Percentiles rank a stretch among this genome's conserved stretches.
Evolutionary conservation across 2,888 invertebrate species (phyloP).

Genomic region (Miltochrista miniata): DNA sequence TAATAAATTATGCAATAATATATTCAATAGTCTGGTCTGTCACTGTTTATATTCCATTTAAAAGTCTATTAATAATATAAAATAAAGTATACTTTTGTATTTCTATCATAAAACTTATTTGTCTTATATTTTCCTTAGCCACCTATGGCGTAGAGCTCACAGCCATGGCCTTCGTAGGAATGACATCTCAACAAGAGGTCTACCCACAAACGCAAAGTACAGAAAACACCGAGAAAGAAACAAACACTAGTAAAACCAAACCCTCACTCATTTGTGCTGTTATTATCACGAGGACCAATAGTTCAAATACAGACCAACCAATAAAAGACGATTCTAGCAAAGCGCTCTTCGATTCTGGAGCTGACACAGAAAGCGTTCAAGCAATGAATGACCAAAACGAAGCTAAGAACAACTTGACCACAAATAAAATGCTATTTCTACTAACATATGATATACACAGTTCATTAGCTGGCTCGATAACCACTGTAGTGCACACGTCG

Average conservation of each 20-base stretch:
- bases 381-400: constrained; percentile 91
- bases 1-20: too few species aligned
- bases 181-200: constrained; percentile 64
- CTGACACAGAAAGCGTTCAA: constrained; percentile 82
- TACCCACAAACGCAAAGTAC: constrained; percentile 62
- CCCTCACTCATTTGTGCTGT: constrained; percentile 74
- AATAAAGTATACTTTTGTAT: background rate
- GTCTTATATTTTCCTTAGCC: constrained; percentile 44
- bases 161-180: constrained; percentile 75
- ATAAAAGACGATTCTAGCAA: constrained; percentile 72
- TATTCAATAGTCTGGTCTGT: too few species aligned
- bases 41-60: too few species aligned
- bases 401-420: constrained; percentile 80
- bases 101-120: background rate
- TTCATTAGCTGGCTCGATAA: constrained; percentile 74
- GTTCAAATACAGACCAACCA: constrained; percentile 56
- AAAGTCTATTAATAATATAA: background rate
- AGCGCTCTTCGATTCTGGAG: constrained; percentile 70
- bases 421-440: constrained; percentile 82
- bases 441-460: constrained; percentile 89
- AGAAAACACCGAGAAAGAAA: constrained; percentile 65
- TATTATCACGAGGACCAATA: constrained; percentile 62
- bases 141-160: constrained; percentile 73
- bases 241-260: constrained; percentile 59
- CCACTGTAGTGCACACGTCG: constrained; percentile 71